Evolutionary conservation across 2,797 vertebrate species (phyloP).

Genomic region (Spondyliosoma cantharus): DNA sequence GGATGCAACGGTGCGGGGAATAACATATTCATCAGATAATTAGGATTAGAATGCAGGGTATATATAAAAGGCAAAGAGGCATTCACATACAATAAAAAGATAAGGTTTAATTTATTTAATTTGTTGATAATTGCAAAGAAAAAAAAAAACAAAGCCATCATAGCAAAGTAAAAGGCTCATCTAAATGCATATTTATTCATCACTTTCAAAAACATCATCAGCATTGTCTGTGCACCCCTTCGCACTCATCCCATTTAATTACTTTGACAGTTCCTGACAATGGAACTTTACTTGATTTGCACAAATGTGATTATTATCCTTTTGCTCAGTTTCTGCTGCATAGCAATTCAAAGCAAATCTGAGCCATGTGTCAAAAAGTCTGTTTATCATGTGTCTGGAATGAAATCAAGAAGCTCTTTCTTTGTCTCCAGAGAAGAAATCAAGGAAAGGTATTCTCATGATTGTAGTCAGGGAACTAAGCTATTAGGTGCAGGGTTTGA

Average conservation of each 20-base stretch:
- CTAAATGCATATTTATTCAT: slow-evolving; percentile 66
- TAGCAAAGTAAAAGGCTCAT: slow-evolving; percentile 50
- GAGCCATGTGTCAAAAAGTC: slow-evolving; percentile 46
- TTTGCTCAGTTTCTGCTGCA: slow-evolving; percentile 33
- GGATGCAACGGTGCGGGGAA: background rate
- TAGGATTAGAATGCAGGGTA: background rate
- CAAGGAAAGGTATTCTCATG: background rate
- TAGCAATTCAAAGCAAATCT: slow-evolving; percentile 41
- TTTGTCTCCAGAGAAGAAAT: slow-evolving; percentile 18
- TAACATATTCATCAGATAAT: background rate
- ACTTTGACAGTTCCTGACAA: slow-evolving; percentile 54
- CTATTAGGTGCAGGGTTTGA: background rate
- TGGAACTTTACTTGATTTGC: slow-evolving; percentile 45
- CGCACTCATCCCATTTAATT: slow-evolving; percentile 57
- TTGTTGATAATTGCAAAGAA: slow-evolving; percentile 33
- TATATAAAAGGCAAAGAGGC: background rate
- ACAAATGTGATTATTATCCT: slow-evolving; percentile 48
- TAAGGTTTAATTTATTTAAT: slow-evolving; percentile 24
- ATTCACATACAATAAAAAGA: slow-evolving; percentile 38
- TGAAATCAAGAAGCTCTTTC: slow-evolving; percentile 3
- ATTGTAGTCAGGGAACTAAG: slow-evolving; percentile 6
- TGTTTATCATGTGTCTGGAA: slow-evolving; percentile 19
- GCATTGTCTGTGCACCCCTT: slow-evolving; percentile 48
- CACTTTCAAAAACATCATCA: slow-evolving; percentile 59
- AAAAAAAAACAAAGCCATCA: slow-evolving; percentile 20